These are phyloP conservation scores for Aptenodytes forsteri DNA, from an alignment of 2,113 vertebrate species.

Conservation along the genomic window DNA sequence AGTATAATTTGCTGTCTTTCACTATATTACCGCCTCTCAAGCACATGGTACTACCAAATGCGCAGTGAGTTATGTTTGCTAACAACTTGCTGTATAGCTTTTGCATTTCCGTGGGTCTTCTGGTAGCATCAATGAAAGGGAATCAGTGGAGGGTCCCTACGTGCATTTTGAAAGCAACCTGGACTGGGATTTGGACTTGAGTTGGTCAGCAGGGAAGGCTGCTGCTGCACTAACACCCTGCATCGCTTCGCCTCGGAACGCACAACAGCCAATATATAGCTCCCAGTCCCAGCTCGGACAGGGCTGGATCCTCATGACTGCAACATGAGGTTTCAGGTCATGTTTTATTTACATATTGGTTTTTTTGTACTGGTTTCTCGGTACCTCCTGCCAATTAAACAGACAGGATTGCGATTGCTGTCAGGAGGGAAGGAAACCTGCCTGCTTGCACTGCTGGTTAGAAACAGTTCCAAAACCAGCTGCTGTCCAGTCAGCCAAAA, in stretches of 20 bases:
- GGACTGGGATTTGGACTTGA: background rate
- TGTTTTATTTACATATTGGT: background rate
- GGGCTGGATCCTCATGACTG: background rate
- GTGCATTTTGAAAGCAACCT: background rate
- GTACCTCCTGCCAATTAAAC: background rate
- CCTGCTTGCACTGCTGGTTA: background rate
- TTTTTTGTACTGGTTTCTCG: background rate
- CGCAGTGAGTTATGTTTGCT: background rate
- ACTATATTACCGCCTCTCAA: background rate
- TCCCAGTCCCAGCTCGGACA: background rate
- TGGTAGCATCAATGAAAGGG: background rate
- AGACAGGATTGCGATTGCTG: background rate
- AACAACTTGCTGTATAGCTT: background rate
- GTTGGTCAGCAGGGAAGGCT: background rate
- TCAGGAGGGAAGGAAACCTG: background rate
- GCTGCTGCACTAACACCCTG: background rate
- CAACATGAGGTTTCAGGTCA: background rate
- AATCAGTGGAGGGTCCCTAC: background rate
- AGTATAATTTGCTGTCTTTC: background rate
- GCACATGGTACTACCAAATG: background rate
- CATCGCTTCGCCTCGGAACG: background rate
- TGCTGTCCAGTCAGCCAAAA: background rate
- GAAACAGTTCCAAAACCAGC: background rate
- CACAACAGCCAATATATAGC: background rate
- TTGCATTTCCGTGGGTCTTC: background rate